Conservation (phyloP, 2,113 vertebrate species). For the Strigops habroptila region DNA sequence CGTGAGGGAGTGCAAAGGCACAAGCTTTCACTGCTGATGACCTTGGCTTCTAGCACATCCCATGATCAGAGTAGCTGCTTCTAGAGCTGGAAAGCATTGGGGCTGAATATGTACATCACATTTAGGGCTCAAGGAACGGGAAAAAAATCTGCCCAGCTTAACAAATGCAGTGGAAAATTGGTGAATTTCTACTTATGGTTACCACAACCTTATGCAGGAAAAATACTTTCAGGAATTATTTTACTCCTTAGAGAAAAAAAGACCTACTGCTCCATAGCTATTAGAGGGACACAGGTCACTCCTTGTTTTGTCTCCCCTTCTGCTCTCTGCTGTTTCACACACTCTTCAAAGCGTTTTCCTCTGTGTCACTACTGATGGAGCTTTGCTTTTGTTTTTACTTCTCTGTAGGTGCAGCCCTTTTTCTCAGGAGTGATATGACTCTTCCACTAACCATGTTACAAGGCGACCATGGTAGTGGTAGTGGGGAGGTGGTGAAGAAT, state of each 20-base stretch:
- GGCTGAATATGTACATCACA: background rate
- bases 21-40: background rate
- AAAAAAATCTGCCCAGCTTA: background rate
- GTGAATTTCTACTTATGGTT: background rate
- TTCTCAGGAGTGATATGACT: background rate
- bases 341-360: background rate
- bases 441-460: rapidly evolving
- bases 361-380: background rate
- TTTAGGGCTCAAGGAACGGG: background rate
- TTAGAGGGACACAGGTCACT: background rate
- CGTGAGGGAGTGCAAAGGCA: background rate
- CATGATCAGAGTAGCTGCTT: background rate
- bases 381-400: background rate
- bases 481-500: background rate
- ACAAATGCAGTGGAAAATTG: background rate
- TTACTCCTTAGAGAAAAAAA: background rate
- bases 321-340: background rate
- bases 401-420: background rate
- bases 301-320: background rate
- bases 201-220: background rate
- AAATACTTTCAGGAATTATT: background rate
- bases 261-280: background rate
- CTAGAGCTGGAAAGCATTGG: background rate
- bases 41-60: background rate
- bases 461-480: rapidly evolving